Conservation (phyloP, 2,113 vertebrate species). For the Varanus salvator region DNA sequence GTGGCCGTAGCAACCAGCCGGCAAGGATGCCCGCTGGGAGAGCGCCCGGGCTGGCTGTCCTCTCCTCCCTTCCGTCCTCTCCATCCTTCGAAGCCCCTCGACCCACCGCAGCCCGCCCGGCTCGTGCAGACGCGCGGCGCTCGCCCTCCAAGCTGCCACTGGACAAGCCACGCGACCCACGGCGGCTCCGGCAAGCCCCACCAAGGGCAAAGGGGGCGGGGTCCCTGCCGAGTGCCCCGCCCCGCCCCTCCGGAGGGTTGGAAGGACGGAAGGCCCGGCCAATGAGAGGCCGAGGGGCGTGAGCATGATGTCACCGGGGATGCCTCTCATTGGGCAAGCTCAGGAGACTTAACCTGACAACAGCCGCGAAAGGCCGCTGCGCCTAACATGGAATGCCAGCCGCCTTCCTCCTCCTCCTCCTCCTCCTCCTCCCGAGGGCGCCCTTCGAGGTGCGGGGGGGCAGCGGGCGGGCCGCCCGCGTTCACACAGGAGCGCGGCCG, state of each 20-base stretch:
- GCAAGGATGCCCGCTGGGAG: background rate
- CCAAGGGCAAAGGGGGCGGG: background rate
- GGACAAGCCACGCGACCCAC: background rate
- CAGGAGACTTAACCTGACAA: background rate
- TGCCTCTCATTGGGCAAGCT: background rate
- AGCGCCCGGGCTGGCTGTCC: rapidly evolving
- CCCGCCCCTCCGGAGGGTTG: background rate
- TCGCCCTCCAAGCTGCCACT: no score
- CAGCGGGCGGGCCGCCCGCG: no score
- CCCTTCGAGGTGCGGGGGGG: no score
- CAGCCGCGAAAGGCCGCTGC: slow-evolving; percentile 13
- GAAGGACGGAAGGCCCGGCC: background rate
- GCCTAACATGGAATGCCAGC: slow-evolving; percentile 15
- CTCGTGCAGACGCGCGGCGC: background rate
- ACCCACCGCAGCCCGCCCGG: background rate
- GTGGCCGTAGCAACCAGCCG: background rate
- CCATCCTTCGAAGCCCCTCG: background rate
- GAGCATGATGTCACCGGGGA: background rate
- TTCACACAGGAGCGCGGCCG: background rate
- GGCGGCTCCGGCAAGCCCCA: background rate
- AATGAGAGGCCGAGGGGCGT: background rate
- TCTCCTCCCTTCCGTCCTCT: no score
- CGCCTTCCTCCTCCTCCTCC: background rate
- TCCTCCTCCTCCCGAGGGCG: background rate
- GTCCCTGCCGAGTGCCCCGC: background rate